Evolutionary conservation across 2,797 vertebrate species (phyloP), one percentile per base, ranked within the genome.

Genomic region (Rhodeus uyekii): DNA sequence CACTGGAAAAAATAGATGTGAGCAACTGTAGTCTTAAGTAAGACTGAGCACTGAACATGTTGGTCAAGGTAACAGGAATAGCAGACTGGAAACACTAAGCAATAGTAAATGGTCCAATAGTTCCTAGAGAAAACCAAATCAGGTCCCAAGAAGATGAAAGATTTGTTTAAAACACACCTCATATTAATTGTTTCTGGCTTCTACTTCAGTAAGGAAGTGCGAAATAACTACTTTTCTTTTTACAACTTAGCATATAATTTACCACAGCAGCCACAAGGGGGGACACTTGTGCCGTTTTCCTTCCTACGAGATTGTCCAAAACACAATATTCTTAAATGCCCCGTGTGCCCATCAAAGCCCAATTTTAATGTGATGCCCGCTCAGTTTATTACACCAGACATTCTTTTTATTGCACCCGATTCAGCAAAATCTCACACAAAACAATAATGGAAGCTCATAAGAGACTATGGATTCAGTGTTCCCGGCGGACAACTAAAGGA

Each of bases 371-470:
- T 64, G 34, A 74, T 65, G 44, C 29, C 44, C 5, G 6, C 69
- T 65, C 58, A 63, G 79, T 64, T 81, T 50, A 81, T 81, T 81
- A 81, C 39, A 72, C 29, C 6, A 81, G 79, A 74, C 79, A 81
- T 50, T 81, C 44, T 4, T 5, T 81, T 81, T 73, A 81, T 74
- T 81, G 44, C 71, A 64, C 69, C 44, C 50, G 46, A 81, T 55
- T 74, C 44, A 53, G 69, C 69, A 74, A 65, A 65, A 74, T 67
- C 61, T 64, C 69, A 29, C 55, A 73, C 38, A 60, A 50, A 63
- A 81, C 68, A 73, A 80, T 61, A 73, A 73, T 27, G 29, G 68
- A 63, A 48, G 55, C 42, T 60, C 42, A 53, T 24, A 64, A 53
- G 29, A 4, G 32, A 61, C 29, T 48, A 24, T 36, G 22, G n/a